Evolutionary conservation across 2,888 invertebrate genomes (phyloP).

Genomic region (Plebejus argus): DNA sequence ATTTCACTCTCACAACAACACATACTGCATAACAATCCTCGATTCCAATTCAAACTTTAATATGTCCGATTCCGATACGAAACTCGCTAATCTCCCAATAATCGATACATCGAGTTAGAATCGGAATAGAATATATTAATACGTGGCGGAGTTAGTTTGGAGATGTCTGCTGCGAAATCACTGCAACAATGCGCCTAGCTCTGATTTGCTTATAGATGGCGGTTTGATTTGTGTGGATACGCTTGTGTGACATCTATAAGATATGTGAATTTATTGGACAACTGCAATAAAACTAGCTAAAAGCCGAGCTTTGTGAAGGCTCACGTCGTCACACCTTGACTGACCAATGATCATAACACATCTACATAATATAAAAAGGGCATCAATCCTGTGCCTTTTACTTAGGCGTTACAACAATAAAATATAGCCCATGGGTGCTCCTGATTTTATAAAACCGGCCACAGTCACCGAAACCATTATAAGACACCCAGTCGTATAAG

Average conservation of each 20-base stretch:
- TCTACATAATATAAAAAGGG: too few species aligned
- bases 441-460: too few species aligned
- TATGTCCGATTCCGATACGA: conserved; percentile 37
- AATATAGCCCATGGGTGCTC: too few species aligned
- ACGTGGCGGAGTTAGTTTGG: conserved; percentile 77
- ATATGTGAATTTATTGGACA: too few species aligned
- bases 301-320: too few species aligned
- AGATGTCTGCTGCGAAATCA: conserved; percentile 74
- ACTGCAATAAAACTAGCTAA: too few species aligned
- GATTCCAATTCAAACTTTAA: conserved; percentile 37
- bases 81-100: conserved; percentile 56
- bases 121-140: conserved; percentile 79
- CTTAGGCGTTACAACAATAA: too few species aligned
- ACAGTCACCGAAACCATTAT: too few species aligned
- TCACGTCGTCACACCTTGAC: too few species aligned
- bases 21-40: conserved; percentile 33
- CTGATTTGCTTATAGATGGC: conserved; percentile 69
- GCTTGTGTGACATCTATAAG: conserved; percentile 28
- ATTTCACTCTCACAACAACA: conserved; percentile 1
- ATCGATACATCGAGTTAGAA: conserved; percentile 74
- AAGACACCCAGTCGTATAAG: too few species aligned
- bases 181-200: conserved; percentile 72
- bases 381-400: too few species aligned
- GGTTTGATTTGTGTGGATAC: conserved; percentile 53
- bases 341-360: too few species aligned